Conservation (phyloP, 1,140 invertebrate genomes). For the Bombus impatiens region DNA sequence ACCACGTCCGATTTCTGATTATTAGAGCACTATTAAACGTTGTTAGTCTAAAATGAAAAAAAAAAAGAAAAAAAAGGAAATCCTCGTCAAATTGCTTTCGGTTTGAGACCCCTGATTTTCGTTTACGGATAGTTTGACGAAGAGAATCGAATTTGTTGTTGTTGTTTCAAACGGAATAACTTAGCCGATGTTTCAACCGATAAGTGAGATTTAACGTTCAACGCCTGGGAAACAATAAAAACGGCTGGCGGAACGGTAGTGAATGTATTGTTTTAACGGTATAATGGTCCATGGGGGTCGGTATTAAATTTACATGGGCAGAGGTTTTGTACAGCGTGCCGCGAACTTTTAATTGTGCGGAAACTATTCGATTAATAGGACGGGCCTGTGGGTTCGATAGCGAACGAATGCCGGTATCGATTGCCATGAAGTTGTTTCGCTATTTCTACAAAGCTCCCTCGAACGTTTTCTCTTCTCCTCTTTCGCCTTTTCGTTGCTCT, state of each 20-base stretch:
- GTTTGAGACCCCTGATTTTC: not conserved
- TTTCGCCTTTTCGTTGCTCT: not conserved
- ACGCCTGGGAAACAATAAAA: slow-evolving; percentile 54
- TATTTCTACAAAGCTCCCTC: not conserved
- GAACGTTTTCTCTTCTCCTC: no score
- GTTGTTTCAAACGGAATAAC: slow-evolving; percentile 43
- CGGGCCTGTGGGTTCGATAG: slow-evolving; percentile 40
- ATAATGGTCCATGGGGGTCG: slow-evolving; percentile 51
- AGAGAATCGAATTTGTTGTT: not conserved
- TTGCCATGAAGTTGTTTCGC: slow-evolving; percentile 27
- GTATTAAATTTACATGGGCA: slow-evolving; percentile 63
- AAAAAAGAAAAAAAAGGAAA: not conserved
- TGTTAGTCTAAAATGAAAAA: not conserved
- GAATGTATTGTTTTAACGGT: slow-evolving; percentile 56
- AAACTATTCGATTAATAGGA: slow-evolving; percentile 73
- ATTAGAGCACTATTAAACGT: not conserved
- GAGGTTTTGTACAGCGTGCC: slow-evolving; percentile 30
- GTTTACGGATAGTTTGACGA: slow-evolving; percentile 21
- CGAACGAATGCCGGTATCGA: slow-evolving; percentile 41
- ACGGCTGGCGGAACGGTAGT: not conserved
- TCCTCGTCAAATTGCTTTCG: not conserved
- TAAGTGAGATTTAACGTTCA: slow-evolving; percentile 59
- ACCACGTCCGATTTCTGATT: no score
- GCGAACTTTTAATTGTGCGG: slow-evolving; percentile 67
- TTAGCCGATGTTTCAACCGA: slow-evolving; percentile 38